Base-by-base conservation (phyloP, 2,888 invertebrate genomes). In the Bembecia ichneumoniformis region DNA sequence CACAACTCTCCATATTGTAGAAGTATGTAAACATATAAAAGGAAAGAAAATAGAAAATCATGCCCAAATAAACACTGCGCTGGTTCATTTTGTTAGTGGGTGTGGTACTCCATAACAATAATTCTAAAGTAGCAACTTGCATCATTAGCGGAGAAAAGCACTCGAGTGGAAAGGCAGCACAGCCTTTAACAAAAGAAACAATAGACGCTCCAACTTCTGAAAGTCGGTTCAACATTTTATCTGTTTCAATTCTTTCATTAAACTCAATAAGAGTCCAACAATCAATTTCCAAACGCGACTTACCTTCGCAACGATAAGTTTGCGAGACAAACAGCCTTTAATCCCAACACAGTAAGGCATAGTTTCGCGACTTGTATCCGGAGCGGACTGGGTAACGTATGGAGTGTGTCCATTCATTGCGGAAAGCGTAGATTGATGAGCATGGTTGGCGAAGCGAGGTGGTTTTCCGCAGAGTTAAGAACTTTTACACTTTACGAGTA, bases 221-320 rank as follows among this genome's bases (percentile, higher is more conserved):
- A 40, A 40, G 40, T 40, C 40, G 14, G 40, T 14, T 13, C 40
- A 15, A 44, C 69, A 62, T 73, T 75, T 76, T 74, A 78, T 82
- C 78, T 71, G 69, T 82, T 82, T 80, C 82, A 82, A 82, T 83
- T 82, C 83, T 74, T 81, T 83, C 82, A 83, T 83, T 84, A 40
- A 40, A 14, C 40, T 72, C 77, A 76, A 77, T 80, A 79, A 78
- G 78, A 81, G 71, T 78, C 79, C 68, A 67, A 77, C 81, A 79
- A 83, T 84, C 82, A 84, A 84, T 84, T 82, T 77, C 70, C 68
- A 65, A 64, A 67, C 64, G 58, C 65, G 72, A 65, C 69, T 71
- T 71, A 67, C 71, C 70, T 68, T 60, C 51, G 56, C 71, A 55
- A 58, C 35, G 35, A 40, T 64, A 62, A 47, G 14, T 57, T 9